Conservation (phyloP, 2,888 invertebrate species). For the Ernsta delagoae region DNA sequence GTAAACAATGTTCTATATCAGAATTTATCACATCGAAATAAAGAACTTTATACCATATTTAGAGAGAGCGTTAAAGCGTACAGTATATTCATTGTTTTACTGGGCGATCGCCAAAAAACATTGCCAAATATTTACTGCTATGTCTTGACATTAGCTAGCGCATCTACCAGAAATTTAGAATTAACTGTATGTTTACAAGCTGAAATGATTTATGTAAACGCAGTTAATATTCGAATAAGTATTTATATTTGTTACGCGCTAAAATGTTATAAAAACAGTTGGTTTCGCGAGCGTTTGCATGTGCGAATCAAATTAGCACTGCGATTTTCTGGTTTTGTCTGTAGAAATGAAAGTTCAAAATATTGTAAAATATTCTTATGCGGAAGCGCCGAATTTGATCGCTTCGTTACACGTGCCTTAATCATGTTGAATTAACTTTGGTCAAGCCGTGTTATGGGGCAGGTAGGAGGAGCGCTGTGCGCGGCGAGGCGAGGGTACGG, state of each 20-base stretch:
- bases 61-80: conserved; percentile 25
- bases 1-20: neutral
- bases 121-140: conserved; percentile 69
- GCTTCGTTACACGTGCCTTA: conserved; percentile 33
- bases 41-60: conserved; percentile 25
- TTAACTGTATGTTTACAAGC: conserved; percentile 35
- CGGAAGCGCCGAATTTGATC: conserved; percentile 17
- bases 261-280: conserved; percentile 11
- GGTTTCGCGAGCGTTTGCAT: conserved; percentile 18
- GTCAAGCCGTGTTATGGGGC: conserved; percentile 62
- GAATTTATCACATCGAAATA: conserved; percentile 9
- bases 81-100: conserved; percentile 47
- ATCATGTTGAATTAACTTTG: conserved; percentile 46
- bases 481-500: conserved; percentile 48
- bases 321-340: conserved; percentile 24
- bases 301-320: conserved; percentile 29
- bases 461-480: conserved; percentile 56
- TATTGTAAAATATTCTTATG: conserved; percentile 22
- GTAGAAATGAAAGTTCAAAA: conserved; percentile 6
- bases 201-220: conserved; percentile 30
- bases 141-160: conserved; percentile 61
- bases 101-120: conserved; percentile 68
- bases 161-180: conserved; percentile 55
- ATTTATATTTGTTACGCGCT: conserved; percentile 25
- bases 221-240: conserved; percentile 5